phyloP scores from a whole-genome alignment of 2,113 vertebrate genomes.

The Cyanoramphus novaezelandiae region DNA sequence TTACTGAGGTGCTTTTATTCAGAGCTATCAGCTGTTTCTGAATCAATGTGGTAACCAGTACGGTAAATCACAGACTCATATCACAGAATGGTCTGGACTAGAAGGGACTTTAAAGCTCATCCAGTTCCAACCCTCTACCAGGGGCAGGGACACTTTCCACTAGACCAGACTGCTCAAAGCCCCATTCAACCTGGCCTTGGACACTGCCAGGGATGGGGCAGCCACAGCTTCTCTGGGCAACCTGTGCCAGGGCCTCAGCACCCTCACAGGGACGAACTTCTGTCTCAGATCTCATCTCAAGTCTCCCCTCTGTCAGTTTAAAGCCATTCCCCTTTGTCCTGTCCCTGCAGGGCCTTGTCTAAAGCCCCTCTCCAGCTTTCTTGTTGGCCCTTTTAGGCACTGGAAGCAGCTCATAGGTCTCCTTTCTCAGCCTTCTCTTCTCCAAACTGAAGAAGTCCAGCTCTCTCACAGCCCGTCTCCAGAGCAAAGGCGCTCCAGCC shows the following conservation, averaged over 20 bases:
- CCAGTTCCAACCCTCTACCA: background rate
- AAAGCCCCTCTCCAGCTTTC: background rate
- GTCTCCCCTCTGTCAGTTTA: background rate
- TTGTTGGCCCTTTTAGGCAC: background rate
- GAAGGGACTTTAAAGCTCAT: background rate
- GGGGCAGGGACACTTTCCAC: background rate
- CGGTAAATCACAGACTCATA: background rate
- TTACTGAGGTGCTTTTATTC: accelerated
- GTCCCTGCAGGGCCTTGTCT: background rate
- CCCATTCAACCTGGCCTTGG: background rate
- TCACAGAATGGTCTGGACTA: background rate
- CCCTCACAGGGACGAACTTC: background rate
- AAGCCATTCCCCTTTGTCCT: background rate
- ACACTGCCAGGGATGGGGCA: background rate
- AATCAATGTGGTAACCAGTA: accelerated
- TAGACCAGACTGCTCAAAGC: background rate
- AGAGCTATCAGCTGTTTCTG: background rate
- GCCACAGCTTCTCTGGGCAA: background rate
- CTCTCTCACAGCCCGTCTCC: background rate
- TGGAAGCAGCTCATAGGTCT: background rate
- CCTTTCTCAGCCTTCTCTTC: background rate
- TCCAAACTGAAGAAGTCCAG: background rate
- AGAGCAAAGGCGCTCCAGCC: background rate
- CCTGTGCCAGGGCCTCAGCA: background rate
- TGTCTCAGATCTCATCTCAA: background rate